A percentile compares a stretch with the other conserved stretches of the same genome.
These are phyloP conservation scores for Propithecus coquereli DNA, from an alignment of 2,113 vertebrate genomes.

Conservation along the genomic window DNA sequence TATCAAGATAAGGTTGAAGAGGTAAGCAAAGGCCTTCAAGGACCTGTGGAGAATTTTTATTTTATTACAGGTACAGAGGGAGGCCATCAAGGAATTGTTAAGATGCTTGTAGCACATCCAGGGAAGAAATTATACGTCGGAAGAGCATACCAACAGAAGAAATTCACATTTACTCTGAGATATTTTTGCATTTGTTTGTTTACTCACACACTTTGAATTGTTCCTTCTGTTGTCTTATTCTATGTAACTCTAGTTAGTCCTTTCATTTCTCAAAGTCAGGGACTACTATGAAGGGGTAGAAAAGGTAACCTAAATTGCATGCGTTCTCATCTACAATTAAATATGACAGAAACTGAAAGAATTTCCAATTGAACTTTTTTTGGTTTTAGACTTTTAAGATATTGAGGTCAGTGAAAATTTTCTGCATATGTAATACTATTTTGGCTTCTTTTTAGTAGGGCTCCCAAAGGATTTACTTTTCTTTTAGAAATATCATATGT, in stretches of 20 bases:
- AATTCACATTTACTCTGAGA: neutral
- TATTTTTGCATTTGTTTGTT: slow-evolving; percentile 19
- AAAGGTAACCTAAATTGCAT: neutral
- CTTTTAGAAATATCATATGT: neutral
- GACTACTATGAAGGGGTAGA: neutral
- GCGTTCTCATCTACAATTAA: neutral
- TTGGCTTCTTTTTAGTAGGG: slow-evolving; percentile 16
- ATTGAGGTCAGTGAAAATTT: neutral
- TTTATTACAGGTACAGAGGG: neutral
- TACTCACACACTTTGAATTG: neutral
- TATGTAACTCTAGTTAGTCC: neutral
- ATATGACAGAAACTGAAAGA: neutral
- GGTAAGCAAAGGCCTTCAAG: neutral
- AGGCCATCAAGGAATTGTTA: neutral
- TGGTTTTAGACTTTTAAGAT: neutral
- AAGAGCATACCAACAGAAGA: neutral
- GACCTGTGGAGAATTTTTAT: neutral
- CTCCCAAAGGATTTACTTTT: neutral
- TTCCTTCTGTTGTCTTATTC: slow-evolving; percentile 3
- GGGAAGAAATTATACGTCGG: neutral
- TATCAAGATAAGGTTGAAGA: neutral
- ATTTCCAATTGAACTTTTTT: neutral
- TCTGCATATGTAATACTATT: neutral
- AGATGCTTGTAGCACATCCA: neutral
- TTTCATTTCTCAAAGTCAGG: slow-evolving; percentile 2